Percentiles rank a stretch among this genome's conserved stretches.
Evolutionary conservation across 2,797 vertebrate species (phyloP).

Genomic region (Protosalanx chinensis): DNA sequence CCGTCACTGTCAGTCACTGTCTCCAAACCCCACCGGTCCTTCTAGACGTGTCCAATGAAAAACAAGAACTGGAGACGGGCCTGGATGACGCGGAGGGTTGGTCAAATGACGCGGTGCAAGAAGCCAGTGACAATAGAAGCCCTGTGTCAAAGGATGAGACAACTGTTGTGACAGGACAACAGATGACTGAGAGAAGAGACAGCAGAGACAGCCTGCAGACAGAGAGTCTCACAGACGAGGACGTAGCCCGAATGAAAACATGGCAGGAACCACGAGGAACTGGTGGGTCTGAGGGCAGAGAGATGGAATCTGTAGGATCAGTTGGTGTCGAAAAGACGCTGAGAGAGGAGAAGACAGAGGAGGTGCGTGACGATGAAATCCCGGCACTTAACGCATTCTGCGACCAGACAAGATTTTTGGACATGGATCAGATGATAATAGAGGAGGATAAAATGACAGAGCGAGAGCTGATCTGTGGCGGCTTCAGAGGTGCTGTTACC

Average conservation of each 20-base stretch:
- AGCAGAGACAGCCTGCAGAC: not conserved
- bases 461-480: not conserved
- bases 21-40: not conserved
- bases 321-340: not conserved
- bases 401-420: not conserved
- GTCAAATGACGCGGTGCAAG: not conserved
- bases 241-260: too few relatives aligned
- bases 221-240: not conserved
- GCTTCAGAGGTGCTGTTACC: not conserved
- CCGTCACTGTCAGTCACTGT: not conserved
- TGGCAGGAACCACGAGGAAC: not conserved
- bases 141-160: not conserved
- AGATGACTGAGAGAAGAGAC: not conserved
- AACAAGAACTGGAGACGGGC: not conserved
- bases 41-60: not conserved
- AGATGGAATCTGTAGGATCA: not conserved
- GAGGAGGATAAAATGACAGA: not conserved
- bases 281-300: not conserved
- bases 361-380: not conserved
- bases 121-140: not conserved
- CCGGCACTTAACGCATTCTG: too few relatives aligned
- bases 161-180: conserved; percentile 8
- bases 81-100: not conserved
- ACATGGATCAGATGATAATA: not conserved
- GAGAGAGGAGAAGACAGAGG: not conserved